These are phyloP conservation scores for Synanthedon vespiformis DNA, from an alignment of 2,888 invertebrate genomes.

Conservation along the genomic window DNA sequence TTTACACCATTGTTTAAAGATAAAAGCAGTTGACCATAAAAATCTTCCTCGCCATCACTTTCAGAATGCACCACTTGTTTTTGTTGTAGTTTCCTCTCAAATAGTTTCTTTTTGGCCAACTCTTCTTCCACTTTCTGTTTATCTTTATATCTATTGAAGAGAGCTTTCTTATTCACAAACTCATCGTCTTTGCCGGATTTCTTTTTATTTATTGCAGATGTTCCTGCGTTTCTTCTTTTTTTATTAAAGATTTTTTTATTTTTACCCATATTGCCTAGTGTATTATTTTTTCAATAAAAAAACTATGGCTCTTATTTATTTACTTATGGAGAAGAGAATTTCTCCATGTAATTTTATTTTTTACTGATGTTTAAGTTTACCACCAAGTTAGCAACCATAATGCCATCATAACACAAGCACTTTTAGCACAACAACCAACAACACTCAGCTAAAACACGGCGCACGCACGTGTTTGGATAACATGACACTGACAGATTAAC, in stretches of 20 bases:
- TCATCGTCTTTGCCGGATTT: conserved; percentile 27
- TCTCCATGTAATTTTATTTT: no score
- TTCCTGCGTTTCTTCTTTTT: conserved; percentile 28
- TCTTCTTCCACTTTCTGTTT: conserved; percentile 61
- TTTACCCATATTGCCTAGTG: conserved; percentile 4
- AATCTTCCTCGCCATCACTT: conserved; percentile 65
- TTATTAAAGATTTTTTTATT: conserved; percentile 14
- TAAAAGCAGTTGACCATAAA: conserved; percentile 62
- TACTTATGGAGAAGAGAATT: no score
- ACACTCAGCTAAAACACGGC: no score
- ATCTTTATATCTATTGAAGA: conserved; percentile 63
- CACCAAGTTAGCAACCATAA: no score
- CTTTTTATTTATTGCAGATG: conserved; percentile 32
- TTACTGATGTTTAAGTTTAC: no score
- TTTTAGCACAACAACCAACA: no score
- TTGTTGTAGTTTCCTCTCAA: conserved; percentile 41
- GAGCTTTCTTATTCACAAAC: conserved; percentile 46
- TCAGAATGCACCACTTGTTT: conserved; percentile 50
- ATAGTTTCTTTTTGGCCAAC: conserved; percentile 41
- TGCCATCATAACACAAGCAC: no score
- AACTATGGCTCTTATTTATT: no score
- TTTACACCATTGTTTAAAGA: conserved; percentile 43
- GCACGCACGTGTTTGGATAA: no score
- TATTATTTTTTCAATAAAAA: no score
- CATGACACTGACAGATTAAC: no score